Evolutionary conservation across 2,888 invertebrate genomes (phyloP).

Genomic region (Acrobeloides nanus): DNA sequence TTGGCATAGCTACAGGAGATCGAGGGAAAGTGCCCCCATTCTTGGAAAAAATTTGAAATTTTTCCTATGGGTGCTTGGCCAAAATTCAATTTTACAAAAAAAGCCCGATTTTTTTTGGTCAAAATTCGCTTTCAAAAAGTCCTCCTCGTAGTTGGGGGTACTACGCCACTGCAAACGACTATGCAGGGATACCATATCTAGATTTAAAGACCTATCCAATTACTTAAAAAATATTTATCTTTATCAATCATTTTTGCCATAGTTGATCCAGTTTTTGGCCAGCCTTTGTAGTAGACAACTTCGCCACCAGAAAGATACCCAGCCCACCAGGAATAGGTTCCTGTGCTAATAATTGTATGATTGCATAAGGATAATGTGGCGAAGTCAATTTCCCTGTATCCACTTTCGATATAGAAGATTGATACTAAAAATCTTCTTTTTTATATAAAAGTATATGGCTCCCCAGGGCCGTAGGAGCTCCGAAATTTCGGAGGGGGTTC

Average conservation of each 20-base stretch:
- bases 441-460: neutral
- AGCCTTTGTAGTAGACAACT: slow-evolving; percentile 53
- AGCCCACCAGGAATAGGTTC: slow-evolving; percentile 57
- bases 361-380: slow-evolving; percentile 52
- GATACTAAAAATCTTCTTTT: slow-evolving; percentile 17
- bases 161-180: too few species aligned
- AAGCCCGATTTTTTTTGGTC: too few species aligned
- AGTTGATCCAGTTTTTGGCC: slow-evolving; percentile 51
- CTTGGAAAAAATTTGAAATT: too few species aligned
- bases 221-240: slow-evolving; percentile 53
- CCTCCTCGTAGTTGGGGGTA: too few species aligned
- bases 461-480: neutral
- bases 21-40: too few species aligned
- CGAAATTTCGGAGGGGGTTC: neutral
- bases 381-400: slow-evolving; percentile 52
- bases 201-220: too few species aligned
- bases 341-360: slow-evolving; percentile 53
- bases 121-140: too few species aligned
- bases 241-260: slow-evolving; percentile 51
- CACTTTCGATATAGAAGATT: slow-evolving; percentile 18
- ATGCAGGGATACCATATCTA: too few species aligned
- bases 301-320: slow-evolving; percentile 53
- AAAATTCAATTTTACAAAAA: too few species aligned
- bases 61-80: too few species aligned
- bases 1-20: too few species aligned